Conservation (phyloP, 2,888 invertebrate species). For the Dryocosmus kuriphilus region DNA sequence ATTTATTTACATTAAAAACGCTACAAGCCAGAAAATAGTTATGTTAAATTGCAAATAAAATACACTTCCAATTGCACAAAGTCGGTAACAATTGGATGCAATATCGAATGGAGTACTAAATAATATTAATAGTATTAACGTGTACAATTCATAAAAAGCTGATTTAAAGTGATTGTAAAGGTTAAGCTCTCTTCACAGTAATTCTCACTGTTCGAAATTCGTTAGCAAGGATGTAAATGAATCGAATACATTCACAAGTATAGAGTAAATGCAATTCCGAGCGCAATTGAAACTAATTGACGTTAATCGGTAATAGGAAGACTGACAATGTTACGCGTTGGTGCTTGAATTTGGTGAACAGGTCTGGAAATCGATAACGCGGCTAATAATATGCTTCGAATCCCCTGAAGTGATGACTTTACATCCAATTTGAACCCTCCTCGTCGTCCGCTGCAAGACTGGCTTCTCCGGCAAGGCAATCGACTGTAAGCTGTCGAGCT, state of each 20-base stretch:
- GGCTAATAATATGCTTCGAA: constrained; percentile 62
- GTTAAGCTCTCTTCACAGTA: neutral
- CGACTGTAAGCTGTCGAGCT: constrained; percentile 45
- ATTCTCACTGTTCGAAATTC: neutral
- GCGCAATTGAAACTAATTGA: constrained; percentile 8
- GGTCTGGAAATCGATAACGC: constrained; percentile 57
- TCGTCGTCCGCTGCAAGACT: neutral
- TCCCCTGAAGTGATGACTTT: constrained; percentile 63
- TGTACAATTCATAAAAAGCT: neutral
- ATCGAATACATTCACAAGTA: neutral
- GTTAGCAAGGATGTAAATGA: neutral
- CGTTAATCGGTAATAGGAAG: constrained; percentile 20
- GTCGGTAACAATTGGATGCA: no score
- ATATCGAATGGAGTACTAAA: neutral
- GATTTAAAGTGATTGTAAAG: neutral
- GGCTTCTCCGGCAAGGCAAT: constrained; percentile 48
- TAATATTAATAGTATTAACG: neutral
- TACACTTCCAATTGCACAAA: no score
- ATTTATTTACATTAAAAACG: no score
- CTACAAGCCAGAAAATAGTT: no score
- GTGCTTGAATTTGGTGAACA: constrained; percentile 34
- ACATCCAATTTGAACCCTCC: constrained; percentile 60
- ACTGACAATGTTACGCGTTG: constrained; percentile 42
- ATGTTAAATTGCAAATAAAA: no score
- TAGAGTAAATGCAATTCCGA: neutral